Percentiles rank a stretch among this genome's conserved stretches.
These are phyloP conservation scores for Trinectes maculatus DNA, from an alignment of 2,113 vertebrate species.

Conservation along the genomic window DNA sequence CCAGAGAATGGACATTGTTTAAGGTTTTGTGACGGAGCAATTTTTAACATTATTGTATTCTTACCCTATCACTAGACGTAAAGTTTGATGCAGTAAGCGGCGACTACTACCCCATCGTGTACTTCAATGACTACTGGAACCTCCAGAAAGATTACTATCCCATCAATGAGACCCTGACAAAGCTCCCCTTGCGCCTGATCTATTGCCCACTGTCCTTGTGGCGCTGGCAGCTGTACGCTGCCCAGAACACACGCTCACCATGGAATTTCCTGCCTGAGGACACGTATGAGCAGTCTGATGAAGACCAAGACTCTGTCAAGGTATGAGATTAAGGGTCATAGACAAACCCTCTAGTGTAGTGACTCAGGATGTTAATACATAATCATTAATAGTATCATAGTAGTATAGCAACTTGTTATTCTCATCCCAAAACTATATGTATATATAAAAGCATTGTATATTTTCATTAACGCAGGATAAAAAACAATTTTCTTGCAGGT, in stretches of 20 bases:
- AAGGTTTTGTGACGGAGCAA: neutral
- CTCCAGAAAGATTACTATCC: constrained; percentile 95
- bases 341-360: too few species aligned
- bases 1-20: neutral
- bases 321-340: constrained; percentile 61
- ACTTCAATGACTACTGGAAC: constrained; percentile 99
- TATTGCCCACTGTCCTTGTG: constrained; percentile 95
- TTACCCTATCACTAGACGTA: constrained; percentile 82
- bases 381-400: neutral
- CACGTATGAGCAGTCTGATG: constrained; percentile 93
- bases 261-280: constrained; percentile 96
- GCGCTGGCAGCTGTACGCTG: constrained; percentile 96
- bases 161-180: constrained; percentile 86
- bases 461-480: neutral
- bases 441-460: too few species aligned
- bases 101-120: constrained; percentile 95
- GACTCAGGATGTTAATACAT: neutral
- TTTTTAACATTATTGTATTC: constrained; percentile 15
- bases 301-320: constrained; percentile 97
- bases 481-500: constrained; percentile 77
- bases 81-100: constrained; percentile 95
- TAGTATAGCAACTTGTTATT: neutral
- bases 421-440: too few species aligned
- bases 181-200: constrained; percentile 86
- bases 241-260: constrained; percentile 90